Conservation (phyloP, 2,113 vertebrate genomes). For the Oplegnathus fasciatus region DNA sequence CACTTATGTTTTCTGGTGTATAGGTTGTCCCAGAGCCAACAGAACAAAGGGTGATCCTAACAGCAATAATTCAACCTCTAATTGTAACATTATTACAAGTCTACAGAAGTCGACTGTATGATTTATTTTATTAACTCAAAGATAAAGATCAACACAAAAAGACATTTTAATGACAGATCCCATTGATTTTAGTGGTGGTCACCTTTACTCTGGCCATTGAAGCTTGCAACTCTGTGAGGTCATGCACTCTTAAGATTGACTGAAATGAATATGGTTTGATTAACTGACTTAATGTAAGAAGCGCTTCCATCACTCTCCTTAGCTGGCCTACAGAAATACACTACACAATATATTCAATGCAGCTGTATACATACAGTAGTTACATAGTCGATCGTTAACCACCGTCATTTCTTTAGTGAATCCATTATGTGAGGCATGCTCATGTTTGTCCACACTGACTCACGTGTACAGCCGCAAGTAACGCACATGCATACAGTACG, state of each 20-base stretch:
- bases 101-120: not conserved
- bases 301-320: not conserved
- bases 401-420: not conserved
- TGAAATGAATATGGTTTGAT: slow-evolving; percentile 16
- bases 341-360: not conserved
- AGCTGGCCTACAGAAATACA: slow-evolving; percentile 12
- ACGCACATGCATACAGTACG: slow-evolving; percentile 15
- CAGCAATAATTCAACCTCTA: not conserved
- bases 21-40: not conserved
- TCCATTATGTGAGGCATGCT: not conserved
- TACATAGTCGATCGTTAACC: not conserved
- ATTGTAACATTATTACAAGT: slow-evolving; percentile 1
- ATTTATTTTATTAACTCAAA: slow-evolving; percentile 25
- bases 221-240: not conserved
- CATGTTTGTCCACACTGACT: not conserved
- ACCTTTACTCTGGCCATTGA: slow-evolving; percentile 9
- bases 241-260: not conserved
- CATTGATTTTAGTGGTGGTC: slow-evolving; percentile 16
- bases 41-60: slow-evolving; percentile 2
- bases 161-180: slow-evolving; percentile 18
- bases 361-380: not conserved
- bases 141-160: slow-evolving; percentile 14
- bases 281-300: slow-evolving; percentile 8
- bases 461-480: slow-evolving; percentile 12
- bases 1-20: not conserved